A percentile compares a stretch with the other conserved stretches of the same genome.
Conservation (phyloP, 2,888 invertebrate species). For the Frankliniella fusca region DNA sequence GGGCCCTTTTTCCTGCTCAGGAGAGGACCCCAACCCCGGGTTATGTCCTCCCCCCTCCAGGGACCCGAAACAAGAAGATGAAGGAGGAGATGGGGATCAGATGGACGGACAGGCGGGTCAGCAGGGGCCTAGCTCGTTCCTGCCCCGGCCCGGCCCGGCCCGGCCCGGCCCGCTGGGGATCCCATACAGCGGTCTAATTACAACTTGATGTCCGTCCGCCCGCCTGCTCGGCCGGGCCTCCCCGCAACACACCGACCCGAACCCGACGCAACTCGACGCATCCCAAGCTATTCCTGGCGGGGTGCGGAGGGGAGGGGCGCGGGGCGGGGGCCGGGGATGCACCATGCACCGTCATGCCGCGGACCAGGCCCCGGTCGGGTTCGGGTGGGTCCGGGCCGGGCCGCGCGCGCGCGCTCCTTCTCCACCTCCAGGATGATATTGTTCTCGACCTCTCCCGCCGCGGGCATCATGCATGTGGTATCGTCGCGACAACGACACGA, state of each 20-base stretch:
- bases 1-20: background rate
- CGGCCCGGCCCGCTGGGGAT: background rate
- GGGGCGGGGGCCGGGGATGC: background rate
- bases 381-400: too few species aligned
- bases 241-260: background rate
- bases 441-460: too few species aligned
- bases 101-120: background rate
- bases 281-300: background rate
- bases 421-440: too few species aligned
- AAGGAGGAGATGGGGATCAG: too few species aligned
- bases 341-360: constrained; percentile 4
- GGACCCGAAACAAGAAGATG: background rate
- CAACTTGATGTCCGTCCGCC: constrained; percentile 17
- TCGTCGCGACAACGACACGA: too few species aligned
- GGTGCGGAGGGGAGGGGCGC: too few species aligned
- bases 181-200: background rate
- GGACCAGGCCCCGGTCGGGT: background rate
- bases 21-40: background rate
- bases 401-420: too few species aligned
- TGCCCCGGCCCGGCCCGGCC: too few species aligned
- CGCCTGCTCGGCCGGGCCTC: background rate
- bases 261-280: background rate
- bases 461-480: too few species aligned
- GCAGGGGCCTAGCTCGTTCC: too few species aligned
- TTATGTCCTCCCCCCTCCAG: background rate